These are phyloP conservation scores for Zaprionus ghesquierei DNA, from an alignment of 1,140 invertebrate genomes.

Conservation along the genomic window DNA sequence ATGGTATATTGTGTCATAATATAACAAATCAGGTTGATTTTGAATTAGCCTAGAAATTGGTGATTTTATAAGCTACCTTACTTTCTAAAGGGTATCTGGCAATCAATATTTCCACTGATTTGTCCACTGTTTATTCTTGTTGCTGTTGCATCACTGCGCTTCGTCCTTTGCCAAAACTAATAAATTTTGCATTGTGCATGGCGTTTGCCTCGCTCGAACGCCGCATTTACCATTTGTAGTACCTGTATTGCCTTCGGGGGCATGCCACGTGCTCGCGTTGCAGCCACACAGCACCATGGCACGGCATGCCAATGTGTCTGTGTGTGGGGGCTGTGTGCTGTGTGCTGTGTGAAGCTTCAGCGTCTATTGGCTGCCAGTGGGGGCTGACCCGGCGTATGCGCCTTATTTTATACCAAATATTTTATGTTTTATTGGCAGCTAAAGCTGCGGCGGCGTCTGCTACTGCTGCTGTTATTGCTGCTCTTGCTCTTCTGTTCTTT, in stretches of 20 bases:
- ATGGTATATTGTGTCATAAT: too few relatives aligned
- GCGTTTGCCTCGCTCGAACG: constrained; percentile 29
- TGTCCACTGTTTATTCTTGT: neutral
- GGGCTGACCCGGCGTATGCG: constrained; percentile 39
- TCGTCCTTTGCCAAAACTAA: constrained; percentile 54
- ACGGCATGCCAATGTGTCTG: neutral
- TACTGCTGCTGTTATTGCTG: neutral
- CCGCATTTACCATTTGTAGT: constrained; percentile 33
- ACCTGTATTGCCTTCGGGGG: constrained; percentile 33
- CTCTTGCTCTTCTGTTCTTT: neutral
- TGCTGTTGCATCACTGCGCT: constrained; percentile 12
- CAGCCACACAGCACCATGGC: neutral
- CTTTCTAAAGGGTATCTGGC: neutral
- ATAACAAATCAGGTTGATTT: too few relatives aligned
- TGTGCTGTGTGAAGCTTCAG: neutral
- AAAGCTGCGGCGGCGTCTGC: neutral
- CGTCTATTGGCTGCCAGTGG: neutral
- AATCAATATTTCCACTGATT: neutral
- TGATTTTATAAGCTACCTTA: too few relatives aligned
- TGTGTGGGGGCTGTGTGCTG: neutral
- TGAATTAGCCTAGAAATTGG: too few relatives aligned
- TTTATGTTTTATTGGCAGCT: constrained; percentile 53
- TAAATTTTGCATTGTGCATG: constrained; percentile 61
- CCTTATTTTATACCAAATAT: constrained; percentile 56
- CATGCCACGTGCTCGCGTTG: constrained; percentile 35